These are phyloP conservation scores for Riparia riparia DNA, from an alignment of 2,113 vertebrate species.

Conservation along the genomic window DNA sequence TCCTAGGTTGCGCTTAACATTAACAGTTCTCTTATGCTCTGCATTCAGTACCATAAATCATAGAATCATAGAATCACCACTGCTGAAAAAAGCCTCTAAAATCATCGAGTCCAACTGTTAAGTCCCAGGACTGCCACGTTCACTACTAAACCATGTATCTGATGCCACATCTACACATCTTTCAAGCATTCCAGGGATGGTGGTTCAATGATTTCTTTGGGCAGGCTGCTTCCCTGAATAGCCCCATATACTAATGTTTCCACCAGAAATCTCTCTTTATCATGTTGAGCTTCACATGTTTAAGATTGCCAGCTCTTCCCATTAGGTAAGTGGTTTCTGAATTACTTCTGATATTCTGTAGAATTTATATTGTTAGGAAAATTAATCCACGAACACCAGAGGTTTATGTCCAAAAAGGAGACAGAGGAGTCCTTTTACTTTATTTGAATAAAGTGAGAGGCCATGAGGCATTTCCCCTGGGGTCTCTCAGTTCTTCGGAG, in stretches of 20 bases:
- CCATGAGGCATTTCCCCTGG: no score
- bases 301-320: not conserved
- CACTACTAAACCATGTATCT: not conserved
- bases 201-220: not conserved
- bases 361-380: not conserved
- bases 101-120: fast-evolving
- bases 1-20: not conserved
- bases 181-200: not conserved
- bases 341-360: not conserved
- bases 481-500: no score
- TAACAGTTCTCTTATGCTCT: not conserved
- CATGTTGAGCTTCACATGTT: not conserved
- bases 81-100: not conserved
- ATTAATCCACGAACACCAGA: no score
- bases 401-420: no score
- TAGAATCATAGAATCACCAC: not conserved
- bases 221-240: not conserved
- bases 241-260: not conserved
- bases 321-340: not conserved
- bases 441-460: no score
- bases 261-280: not conserved
- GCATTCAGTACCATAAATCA: not conserved
- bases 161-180: not conserved
- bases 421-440: no score
- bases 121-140: not conserved